A percentile compares a stretch with the other conserved stretches of the same genome.
Evolutionary conservation across 2,797 vertebrate species (phyloP).

Genomic region (Dallia pectoralis): DNA sequence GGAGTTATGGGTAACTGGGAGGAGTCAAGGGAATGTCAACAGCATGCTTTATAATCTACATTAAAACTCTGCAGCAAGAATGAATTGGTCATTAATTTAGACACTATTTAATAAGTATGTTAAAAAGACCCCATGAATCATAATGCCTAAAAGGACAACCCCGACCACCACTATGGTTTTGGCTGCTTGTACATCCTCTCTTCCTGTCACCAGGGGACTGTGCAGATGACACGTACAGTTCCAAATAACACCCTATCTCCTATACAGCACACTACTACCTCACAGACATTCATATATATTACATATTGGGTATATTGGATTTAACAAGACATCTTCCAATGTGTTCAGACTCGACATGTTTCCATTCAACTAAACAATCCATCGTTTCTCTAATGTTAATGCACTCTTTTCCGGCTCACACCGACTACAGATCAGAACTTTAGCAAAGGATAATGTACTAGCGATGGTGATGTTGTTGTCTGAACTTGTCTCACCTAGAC

Average conservation of each 20-base stretch:
- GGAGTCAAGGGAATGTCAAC: constrained; percentile 27
- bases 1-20: constrained; percentile 26
- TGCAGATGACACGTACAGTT: neutral
- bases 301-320: neutral
- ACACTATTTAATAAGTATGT: constrained; percentile 68
- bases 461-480: too few relatives aligned
- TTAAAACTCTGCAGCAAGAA: constrained; percentile 49
- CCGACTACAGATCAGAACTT: too few relatives aligned
- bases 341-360: neutral
- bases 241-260: neutral
- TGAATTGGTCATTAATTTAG: constrained; percentile 67
- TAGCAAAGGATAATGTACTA: too few relatives aligned
- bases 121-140: constrained; percentile 61
- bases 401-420: neutral
- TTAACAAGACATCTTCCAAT: neutral
- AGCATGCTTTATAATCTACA: constrained; percentile 47
- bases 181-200: neutral
- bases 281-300: neutral
- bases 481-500: too few relatives aligned
- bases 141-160: constrained; percentile 32
- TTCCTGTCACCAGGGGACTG: neutral
- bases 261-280: neutral
- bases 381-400: neutral
- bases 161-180: constrained; percentile 30
- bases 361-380: constrained; percentile 35